These are phyloP conservation scores for Lordiphosa collinella DNA, from an alignment of 1,140 invertebrate species.

Conservation along the genomic window DNA sequence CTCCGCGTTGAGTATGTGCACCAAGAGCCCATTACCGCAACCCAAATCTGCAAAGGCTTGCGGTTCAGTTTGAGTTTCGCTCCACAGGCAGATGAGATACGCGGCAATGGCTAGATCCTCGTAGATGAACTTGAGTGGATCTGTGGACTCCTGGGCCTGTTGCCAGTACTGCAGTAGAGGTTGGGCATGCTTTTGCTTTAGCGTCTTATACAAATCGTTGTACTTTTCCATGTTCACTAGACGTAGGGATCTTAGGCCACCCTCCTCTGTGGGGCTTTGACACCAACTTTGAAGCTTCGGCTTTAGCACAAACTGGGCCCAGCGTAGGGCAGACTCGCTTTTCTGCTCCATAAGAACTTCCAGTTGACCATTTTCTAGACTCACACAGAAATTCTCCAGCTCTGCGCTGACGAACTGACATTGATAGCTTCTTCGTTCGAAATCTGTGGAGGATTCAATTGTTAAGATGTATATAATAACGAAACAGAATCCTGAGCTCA, in stretches of 20 bases:
- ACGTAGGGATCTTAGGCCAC: conserved; percentile 82
- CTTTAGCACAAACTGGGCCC: conserved; percentile 38
- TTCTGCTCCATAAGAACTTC: background rate
- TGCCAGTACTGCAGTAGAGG: conserved; percentile 82
- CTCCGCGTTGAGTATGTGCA: conserved; percentile 92
- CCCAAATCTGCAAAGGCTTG: conserved; percentile 94
- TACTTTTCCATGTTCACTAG: conserved; percentile 87
- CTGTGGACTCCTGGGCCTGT: conserved; percentile 93
- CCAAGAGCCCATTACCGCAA: conserved; percentile 97
- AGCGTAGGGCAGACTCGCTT: conserved; percentile 11
- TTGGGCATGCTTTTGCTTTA: conserved; percentile 90
- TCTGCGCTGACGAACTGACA: conserved; percentile 36
- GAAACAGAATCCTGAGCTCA: background rate
- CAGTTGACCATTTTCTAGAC: conserved; percentile 17
- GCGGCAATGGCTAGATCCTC: conserved; percentile 97
- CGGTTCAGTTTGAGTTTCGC: conserved; percentile 73
- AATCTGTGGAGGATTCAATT: conserved; percentile 25
- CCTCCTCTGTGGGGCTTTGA: conserved; percentile 20
- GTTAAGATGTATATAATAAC: too few species aligned
- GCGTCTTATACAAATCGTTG: conserved; percentile 84
- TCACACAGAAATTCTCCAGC: conserved; percentile 43
- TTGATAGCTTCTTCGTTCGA: conserved; percentile 26
- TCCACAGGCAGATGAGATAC: conserved; percentile 92
- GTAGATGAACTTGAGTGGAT: conserved; percentile 96
- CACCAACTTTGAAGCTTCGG: conserved; percentile 52